These are phyloP conservation scores for Xanthostigma xanthostigma DNA, from an alignment of 2,888 invertebrate genomes.

Conservation along the genomic window DNA sequence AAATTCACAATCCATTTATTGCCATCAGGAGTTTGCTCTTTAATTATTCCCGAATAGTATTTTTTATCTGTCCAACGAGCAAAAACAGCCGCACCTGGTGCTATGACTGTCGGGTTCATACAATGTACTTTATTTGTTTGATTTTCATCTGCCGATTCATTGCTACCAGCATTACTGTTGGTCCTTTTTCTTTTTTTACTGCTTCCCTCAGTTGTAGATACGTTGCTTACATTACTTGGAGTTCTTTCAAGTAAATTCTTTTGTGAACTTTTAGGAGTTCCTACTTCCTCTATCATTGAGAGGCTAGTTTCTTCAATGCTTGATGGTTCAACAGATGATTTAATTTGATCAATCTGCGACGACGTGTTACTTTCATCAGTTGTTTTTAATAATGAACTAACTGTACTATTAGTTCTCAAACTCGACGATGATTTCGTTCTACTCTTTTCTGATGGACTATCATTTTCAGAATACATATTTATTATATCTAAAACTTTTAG, in stretches of 20 bases:
- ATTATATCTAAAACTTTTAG: slow-evolving; percentile 10
- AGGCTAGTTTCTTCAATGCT: too few species aligned
- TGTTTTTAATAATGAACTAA: background rate
- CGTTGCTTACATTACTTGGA: background rate
- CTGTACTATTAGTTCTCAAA: background rate
- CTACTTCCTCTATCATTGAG: background rate
- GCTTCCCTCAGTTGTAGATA: too few species aligned
- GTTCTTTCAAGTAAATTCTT: background rate
- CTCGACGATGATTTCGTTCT: background rate
- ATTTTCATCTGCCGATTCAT: background rate
- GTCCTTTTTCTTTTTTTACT: too few species aligned
- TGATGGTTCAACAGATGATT: background rate
- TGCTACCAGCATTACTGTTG: too few species aligned
- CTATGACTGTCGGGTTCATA: too few species aligned
- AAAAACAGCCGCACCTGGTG: slow-evolving; percentile 27
- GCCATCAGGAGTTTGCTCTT: slow-evolving; percentile 37
- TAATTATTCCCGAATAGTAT: slow-evolving; percentile 47
- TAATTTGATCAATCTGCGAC: background rate
- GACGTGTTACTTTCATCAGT: background rate
- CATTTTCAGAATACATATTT: background rate
- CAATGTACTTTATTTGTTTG: background rate
- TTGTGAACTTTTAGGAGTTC: background rate
- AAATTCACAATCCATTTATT: slow-evolving; percentile 44
- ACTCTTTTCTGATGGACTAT: background rate
- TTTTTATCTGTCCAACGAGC: slow-evolving; percentile 55